Conservation (phyloP, 1,140 invertebrate species). For the Musca domestica region DNA sequence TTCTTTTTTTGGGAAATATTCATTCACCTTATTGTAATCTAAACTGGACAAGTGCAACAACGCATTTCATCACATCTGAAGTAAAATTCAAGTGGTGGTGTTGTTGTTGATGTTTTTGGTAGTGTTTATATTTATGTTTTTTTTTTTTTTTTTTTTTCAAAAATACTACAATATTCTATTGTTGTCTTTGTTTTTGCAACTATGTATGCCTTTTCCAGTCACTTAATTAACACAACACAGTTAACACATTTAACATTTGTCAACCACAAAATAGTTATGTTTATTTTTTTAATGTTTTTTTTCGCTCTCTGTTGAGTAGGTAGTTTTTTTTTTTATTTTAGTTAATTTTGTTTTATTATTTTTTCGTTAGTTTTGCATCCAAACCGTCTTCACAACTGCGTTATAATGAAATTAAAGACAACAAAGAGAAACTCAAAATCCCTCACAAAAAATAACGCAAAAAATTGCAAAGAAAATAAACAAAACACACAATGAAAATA, state of each 20-base stretch:
- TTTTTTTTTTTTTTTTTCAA: too few relatives aligned
- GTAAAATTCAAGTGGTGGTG: too few relatives aligned
- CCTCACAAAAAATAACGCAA: background rate
- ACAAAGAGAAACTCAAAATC: constrained; percentile 7
- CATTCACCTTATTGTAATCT: background rate
- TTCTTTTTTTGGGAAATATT: too few relatives aligned
- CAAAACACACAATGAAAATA: background rate
- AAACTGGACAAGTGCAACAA: too few relatives aligned
- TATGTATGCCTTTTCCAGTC: too few relatives aligned
- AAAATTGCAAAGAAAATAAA: background rate
- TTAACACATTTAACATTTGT: background rate
- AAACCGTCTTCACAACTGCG: constrained; percentile 11
- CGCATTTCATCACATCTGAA: too few relatives aligned
- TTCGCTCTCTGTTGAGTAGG: background rate
- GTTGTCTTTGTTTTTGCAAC: too few relatives aligned
- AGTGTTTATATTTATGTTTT: too few relatives aligned
- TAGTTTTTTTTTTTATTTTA: background rate
- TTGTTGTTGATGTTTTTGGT: too few relatives aligned
- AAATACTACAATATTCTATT: too few relatives aligned
- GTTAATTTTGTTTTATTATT: background rate
- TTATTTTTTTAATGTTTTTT: background rate
- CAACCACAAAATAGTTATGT: background rate
- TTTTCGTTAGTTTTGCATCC: constrained; percentile 1
- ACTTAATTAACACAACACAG: too few relatives aligned
- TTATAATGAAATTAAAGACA: constrained; percentile 13